Evolutionary conservation across 2,888 invertebrate genomes (phyloP).

Genomic region (Cybosia mesomella): DNA sequence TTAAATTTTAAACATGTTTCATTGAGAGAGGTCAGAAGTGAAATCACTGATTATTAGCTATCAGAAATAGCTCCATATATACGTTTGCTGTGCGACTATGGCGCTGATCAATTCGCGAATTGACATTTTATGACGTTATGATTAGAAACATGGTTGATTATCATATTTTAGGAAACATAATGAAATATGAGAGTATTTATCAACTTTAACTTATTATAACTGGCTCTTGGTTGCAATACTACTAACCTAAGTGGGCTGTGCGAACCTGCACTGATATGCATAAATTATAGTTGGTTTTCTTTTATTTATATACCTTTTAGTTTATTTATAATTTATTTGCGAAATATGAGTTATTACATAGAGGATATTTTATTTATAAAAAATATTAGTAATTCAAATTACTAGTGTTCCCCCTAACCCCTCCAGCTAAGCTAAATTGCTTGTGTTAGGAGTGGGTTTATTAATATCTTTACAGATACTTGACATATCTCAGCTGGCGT

Average conservation of each 20-base stretch:
- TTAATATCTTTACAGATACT: background rate
- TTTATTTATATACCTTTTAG: background rate
- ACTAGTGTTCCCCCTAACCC: no score
- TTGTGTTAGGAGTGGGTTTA: background rate
- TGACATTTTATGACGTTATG: background rate
- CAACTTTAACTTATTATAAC: background rate
- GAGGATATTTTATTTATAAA: no score
- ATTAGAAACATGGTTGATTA: background rate
- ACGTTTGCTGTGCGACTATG: constrained; percentile 2
- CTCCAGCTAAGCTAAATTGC: no score
- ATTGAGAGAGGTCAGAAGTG: constrained; percentile 25
- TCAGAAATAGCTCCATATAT: background rate
- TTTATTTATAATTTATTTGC: background rate
- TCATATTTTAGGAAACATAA: background rate
- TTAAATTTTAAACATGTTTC: constrained; percentile 19
- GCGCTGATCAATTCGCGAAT: background rate
- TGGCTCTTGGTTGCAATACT: no score
- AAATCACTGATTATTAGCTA: constrained; percentile 15
- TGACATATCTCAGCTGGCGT: background rate
- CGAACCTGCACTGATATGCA: background rate
- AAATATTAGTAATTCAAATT: no score
- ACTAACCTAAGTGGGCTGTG: no score
- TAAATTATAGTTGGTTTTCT: background rate
- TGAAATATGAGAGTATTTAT: background rate
- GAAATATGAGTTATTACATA: background rate